Conservation (phyloP, 2,888 invertebrate genomes). For the Hyppa rectilinea region DNA sequence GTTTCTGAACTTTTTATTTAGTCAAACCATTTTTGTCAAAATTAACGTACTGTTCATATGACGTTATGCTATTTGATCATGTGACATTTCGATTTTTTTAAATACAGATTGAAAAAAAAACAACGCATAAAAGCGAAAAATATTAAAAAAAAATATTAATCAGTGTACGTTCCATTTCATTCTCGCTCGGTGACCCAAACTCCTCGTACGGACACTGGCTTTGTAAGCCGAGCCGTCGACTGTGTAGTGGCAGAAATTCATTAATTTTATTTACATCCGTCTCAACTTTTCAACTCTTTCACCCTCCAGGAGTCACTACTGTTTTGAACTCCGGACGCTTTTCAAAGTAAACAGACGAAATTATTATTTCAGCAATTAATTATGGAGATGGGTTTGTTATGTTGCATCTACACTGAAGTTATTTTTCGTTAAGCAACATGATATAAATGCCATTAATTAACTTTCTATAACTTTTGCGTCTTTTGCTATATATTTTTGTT, state of each 20-base stretch:
- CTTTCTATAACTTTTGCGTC: too few relatives aligned
- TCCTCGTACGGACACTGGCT: slow-evolving; percentile 65
- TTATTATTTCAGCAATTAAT: slow-evolving; percentile 32
- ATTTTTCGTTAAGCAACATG: too few relatives aligned
- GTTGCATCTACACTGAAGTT: too few relatives aligned
- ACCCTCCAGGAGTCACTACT: slow-evolving; percentile 73
- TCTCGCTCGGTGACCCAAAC: slow-evolving; percentile 42
- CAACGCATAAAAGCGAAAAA: neutral
- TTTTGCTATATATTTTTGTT: too few relatives aligned
- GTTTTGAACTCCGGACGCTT: slow-evolving; percentile 70
- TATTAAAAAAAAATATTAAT: slow-evolving; percentile 1
- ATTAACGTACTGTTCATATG: neutral
- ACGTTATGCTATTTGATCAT: neutral
- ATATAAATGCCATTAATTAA: too few relatives aligned
- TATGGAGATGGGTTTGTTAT: slow-evolving; percentile 5
- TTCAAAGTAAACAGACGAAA: slow-evolving; percentile 51
- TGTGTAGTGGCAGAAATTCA: slow-evolving; percentile 78
- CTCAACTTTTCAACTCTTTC: slow-evolving; percentile 74
- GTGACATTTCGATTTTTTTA: neutral
- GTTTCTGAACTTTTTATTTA: neutral
- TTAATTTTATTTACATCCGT: slow-evolving; percentile 87
- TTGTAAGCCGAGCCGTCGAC: slow-evolving; percentile 74
- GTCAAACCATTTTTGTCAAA: neutral
- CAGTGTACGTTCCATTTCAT: slow-evolving; percentile 44
- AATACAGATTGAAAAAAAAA: neutral